Evolutionary conservation across 2,888 invertebrate genomes (phyloP).

Genomic region (Pyrochroa serraticornis): DNA sequence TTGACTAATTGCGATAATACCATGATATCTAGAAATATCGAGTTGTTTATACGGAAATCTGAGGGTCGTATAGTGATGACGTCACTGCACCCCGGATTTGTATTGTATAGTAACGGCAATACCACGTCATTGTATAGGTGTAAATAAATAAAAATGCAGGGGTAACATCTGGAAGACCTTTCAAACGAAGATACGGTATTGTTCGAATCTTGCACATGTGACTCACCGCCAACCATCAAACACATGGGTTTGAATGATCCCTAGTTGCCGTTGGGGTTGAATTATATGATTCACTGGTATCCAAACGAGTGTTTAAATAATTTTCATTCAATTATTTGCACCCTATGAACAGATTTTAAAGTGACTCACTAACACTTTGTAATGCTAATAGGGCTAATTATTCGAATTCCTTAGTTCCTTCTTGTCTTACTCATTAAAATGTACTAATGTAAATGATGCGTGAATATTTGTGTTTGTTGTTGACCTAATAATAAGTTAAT

Average conservation of each 20-base stretch:
- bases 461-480: slow-evolving; percentile 19
- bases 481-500: slow-evolving; percentile 20
- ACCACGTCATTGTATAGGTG: too few relatives aligned
- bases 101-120: too few relatives aligned
- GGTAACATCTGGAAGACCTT: slow-evolving; percentile 24
- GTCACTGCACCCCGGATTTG: too few relatives aligned
- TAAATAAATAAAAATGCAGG: slow-evolving; percentile 21
- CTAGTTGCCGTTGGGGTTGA: slow-evolving; percentile 20
- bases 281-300: slow-evolving; percentile 25
- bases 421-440: slow-evolving; percentile 32
- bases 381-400: slow-evolving; percentile 21
- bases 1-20: too few relatives aligned
- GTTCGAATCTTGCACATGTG: slow-evolving; percentile 20
- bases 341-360: slow-evolving; percentile 24
- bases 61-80: too few relatives aligned
- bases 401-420: slow-evolving; percentile 37
- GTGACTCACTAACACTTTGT: slow-evolving; percentile 22
- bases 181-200: slow-evolving; percentile 18
- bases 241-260: slow-evolving; percentile 25
- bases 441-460: slow-evolving; percentile 18
- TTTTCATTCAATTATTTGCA: slow-evolving; percentile 24
- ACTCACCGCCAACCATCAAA: slow-evolving; percentile 27
- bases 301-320: slow-evolving; percentile 26
- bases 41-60: too few relatives aligned
- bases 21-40: too few relatives aligned